These are phyloP conservation scores for Nephila pilipes DNA, from an alignment of 1,140 invertebrate species.

Conservation along the genomic window DNA sequence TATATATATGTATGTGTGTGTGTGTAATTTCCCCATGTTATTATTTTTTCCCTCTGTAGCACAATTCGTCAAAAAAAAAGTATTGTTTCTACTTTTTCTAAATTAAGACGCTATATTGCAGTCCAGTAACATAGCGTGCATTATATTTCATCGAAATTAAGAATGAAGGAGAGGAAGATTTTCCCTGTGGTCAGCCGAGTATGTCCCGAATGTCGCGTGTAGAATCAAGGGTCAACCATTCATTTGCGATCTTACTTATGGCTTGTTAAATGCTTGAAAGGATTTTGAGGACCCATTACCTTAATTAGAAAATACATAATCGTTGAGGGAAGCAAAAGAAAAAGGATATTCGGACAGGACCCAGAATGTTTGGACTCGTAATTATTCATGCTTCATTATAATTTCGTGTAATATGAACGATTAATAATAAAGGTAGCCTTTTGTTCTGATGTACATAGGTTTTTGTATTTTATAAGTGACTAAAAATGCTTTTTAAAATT, in stretches of 20 bases:
- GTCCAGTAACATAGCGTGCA: not conserved
- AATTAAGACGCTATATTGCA: no score
- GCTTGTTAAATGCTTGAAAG: not conserved
- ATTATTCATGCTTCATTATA: not conserved
- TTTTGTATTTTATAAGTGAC: not conserved
- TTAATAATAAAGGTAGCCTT: not conserved
- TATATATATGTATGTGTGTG: no score
- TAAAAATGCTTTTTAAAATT: not conserved
- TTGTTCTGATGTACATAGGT: not conserved
- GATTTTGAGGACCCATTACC: not conserved
- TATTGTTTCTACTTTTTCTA: no score
- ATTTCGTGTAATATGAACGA: not conserved
- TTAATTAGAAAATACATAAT: not conserved
- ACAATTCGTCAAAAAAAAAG: no score
- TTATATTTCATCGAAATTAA: not conserved
- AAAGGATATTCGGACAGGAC: not conserved
- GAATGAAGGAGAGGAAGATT: not conserved
- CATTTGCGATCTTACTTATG: not conserved
- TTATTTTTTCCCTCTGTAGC: no score
- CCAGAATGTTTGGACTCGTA: not conserved
- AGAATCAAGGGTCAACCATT: not conserved
- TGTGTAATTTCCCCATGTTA: no score
- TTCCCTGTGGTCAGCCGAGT: constrained; percentile 5
- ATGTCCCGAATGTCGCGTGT: not conserved
- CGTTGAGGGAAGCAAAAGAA: not conserved